Percentiles rank a stretch among this genome's conserved stretches.
Evolutionary conservation across 2,888 invertebrate genomes (phyloP).

Genomic region (Callinectes sapidus): DNA sequence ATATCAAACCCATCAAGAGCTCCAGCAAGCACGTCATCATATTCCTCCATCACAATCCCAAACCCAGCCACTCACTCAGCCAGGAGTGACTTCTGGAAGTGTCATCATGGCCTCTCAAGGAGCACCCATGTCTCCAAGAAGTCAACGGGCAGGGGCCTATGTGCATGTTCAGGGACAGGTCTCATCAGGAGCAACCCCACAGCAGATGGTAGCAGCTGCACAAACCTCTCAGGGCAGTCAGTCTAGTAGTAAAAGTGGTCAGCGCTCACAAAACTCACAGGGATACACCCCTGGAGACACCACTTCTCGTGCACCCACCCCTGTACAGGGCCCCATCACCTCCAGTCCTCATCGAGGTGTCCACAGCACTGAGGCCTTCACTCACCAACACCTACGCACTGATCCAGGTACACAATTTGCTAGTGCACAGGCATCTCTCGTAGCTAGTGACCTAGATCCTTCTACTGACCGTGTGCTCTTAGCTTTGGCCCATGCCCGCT

Average conservation of each 20-base stretch:
- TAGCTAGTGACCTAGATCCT: constrained; percentile 64
- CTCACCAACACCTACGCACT: constrained; percentile 69
- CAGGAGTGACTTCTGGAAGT: constrained; percentile 56
- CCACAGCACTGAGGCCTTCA: constrained; percentile 65
- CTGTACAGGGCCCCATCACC: constrained; percentile 70
- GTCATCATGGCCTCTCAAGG: constrained; percentile 71
- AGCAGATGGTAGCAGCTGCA: constrained; percentile 42
- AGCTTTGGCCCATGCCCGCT: constrained; percentile 72
- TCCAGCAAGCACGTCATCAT: constrained; percentile 56
- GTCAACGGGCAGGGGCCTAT: constrained; percentile 71
- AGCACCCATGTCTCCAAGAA: constrained; percentile 71
- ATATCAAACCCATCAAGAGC: constrained; percentile 66
- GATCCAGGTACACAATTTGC: constrained; percentile 68
- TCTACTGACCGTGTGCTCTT: constrained; percentile 70
- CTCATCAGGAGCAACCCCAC: constrained; percentile 42
- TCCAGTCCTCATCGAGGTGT: constrained; percentile 67
- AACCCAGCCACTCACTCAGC: constrained; percentile 52
- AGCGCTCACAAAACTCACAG: constrained; percentile 59
- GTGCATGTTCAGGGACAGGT: constrained; percentile 70
- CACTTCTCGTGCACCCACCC: constrained; percentile 72
- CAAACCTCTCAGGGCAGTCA: constrained; percentile 55
- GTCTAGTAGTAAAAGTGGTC: constrained; percentile 50
- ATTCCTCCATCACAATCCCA: constrained; percentile 53
- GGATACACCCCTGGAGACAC: constrained; percentile 58
- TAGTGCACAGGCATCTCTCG: constrained; percentile 58